Base-by-base conservation (phyloP, 2,797 vertebrate genomes). In the Meda fulgida region DNA sequence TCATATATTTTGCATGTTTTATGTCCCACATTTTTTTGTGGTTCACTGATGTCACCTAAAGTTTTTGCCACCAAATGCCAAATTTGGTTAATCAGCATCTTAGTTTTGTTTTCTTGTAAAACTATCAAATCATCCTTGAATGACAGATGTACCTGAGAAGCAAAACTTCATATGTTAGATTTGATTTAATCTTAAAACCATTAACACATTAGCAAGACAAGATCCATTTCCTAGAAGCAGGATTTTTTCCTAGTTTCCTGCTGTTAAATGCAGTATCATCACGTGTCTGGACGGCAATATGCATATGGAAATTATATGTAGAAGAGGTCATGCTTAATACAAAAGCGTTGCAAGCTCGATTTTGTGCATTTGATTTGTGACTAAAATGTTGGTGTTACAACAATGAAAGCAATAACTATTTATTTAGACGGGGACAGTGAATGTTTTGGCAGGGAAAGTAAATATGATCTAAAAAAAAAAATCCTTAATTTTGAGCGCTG, bases 281-380 rank as follows among this genome's bases (percentile, higher is more conserved):
- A 31, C 2, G 16, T 34, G 26, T n/a, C 19, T 67, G 29, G 4
- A 3, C 23, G 40, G 23, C 4, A 76, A 76, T 66, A 78, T 58
- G 19, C 36, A 70, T 84, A 70, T 78, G 75, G 65, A 78, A 78
- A 84, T 84, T 34, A 21, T 78, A 43, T 46, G 48, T 18, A 84
- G 19, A 84, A 46, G 26, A 48, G 51, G 63, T 48, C 26, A 70
- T 78, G 26, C 75, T 36, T 71, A 46, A 84, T 36, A 51, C 23
- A 36, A 55, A 78, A 43, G n/a, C 10, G 4, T 9, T 73, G 71
- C 4, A 46, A 73, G 14, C 40, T 38, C 1, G 2, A 38, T 58
- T 38, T 31, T 79, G 38, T 13, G 40, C 16, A 65, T 78, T 78
- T 63, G 76, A 43, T 43, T 43, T 43, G 46, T 48, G 46, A 48